phyloP scores from a whole-genome alignment of 2,797 vertebrate genomes.

The Onychomys arenicola region DNA sequence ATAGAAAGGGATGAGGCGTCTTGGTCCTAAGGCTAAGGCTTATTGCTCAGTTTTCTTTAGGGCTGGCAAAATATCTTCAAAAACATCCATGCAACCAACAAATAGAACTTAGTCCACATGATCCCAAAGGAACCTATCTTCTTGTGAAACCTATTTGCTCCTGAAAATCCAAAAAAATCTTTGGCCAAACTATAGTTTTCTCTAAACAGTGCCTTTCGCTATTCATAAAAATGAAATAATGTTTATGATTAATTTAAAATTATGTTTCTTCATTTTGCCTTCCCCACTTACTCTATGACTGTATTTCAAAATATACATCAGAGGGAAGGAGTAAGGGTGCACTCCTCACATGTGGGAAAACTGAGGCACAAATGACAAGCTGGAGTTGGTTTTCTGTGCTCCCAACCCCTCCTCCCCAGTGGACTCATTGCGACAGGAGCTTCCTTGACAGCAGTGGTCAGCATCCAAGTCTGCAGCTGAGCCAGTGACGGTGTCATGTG shows the following conservation, averaged over 20 bases:
- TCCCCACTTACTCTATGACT: not conserved
- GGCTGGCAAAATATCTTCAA: too few relatives aligned
- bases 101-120: not conserved
- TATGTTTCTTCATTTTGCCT: not conserved
- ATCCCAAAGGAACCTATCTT: not conserved
- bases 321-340: not conserved
- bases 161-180: not conserved
- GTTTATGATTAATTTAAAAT: not conserved
- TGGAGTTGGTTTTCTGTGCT: not conserved
- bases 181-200: not conserved
- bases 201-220: not conserved
- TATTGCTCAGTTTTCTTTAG: not conserved
- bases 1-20: not conserved
- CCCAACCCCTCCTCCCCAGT: not conserved
- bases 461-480: constrained; percentile 48
- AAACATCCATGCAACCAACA: not conserved
- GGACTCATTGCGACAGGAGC: not conserved
- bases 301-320: not conserved
- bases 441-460: constrained; percentile 35
- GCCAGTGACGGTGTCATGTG: constrained; percentile 65
- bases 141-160: not conserved
- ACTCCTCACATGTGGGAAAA: constrained; percentile 1
- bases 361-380: not conserved
- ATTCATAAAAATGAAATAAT: not conserved
- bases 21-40: not conserved